phyloP scores from a whole-genome alignment of 2,113 vertebrate genomes.

The Clarias magur region DNA sequence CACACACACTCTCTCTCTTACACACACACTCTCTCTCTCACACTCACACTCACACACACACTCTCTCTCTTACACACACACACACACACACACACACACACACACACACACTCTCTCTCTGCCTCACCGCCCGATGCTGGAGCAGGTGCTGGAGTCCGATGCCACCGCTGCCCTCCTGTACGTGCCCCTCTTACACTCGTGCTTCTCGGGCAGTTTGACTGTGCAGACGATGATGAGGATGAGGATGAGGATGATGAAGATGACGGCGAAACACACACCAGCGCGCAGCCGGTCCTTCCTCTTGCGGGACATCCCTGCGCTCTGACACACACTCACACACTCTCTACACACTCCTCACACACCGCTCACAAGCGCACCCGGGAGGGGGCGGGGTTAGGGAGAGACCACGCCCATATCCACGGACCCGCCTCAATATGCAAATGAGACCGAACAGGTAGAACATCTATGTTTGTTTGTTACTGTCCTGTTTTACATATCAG shows the following conservation, averaged over 20 bases:
- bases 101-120: too few relatives aligned
- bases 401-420: background rate
- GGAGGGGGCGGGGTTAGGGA: background rate
- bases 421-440: background rate
- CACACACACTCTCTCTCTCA: too few relatives aligned
- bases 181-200: slow-evolving; percentile 44
- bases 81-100: slow-evolving; percentile 48
- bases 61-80: background rate
- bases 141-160: slow-evolving; percentile 79
- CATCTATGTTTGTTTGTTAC: background rate
- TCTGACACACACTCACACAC: background rate
- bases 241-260: slow-evolving; percentile 43
- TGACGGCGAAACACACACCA: background rate
- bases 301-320: slow-evolving; percentile 20
- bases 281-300: background rate
- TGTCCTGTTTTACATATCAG: background rate
- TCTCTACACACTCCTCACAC: background rate
- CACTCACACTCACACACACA: background rate
- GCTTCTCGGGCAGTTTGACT: slow-evolving; percentile 43
- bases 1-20: too few relatives aligned
- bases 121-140: slow-evolving; percentile 75
- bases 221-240: slow-evolving; percentile 39
- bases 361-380: background rate
- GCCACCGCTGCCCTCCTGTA: slow-evolving; percentile 77
- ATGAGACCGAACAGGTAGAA: background rate